These are phyloP conservation scores for Cirrhinus mrigala DNA, from an alignment of 2,797 vertebrate species.

Conservation along the genomic window DNA sequence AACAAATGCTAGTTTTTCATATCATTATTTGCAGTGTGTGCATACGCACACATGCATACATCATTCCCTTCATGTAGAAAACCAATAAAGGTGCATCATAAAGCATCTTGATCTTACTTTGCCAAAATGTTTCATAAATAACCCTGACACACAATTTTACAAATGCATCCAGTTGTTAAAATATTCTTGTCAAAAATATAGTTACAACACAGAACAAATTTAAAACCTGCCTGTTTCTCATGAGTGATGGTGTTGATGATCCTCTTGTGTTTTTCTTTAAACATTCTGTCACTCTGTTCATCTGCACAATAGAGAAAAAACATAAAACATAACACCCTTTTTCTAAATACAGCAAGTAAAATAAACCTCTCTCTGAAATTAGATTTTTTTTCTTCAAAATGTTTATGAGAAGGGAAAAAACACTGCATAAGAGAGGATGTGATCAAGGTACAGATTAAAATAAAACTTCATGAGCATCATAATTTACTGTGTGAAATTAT, in stretches of 20 bases:
- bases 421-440: background rate
- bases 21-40: background rate
- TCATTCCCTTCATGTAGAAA: background rate
- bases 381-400: background rate
- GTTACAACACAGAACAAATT: conserved; percentile 25
- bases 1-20: background rate
- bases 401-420: background rate
- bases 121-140: background rate
- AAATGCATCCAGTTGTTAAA: background rate
- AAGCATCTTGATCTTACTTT: background rate
- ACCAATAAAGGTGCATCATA: background rate
- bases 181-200: background rate
- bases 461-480: background rate
- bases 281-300: background rate
- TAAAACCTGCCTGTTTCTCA: conserved; percentile 35
- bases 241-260: conserved; percentile 43
- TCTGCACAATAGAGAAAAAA: background rate
- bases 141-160: background rate
- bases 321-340: background rate
- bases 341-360: background rate
- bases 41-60: background rate
- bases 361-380: too few species aligned
- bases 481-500: background rate
- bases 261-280: background rate
- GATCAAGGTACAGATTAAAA: background rate